phyloP scores from a whole-genome alignment of 1,140 invertebrate species.

The Paraescarpia echinospica region DNA sequence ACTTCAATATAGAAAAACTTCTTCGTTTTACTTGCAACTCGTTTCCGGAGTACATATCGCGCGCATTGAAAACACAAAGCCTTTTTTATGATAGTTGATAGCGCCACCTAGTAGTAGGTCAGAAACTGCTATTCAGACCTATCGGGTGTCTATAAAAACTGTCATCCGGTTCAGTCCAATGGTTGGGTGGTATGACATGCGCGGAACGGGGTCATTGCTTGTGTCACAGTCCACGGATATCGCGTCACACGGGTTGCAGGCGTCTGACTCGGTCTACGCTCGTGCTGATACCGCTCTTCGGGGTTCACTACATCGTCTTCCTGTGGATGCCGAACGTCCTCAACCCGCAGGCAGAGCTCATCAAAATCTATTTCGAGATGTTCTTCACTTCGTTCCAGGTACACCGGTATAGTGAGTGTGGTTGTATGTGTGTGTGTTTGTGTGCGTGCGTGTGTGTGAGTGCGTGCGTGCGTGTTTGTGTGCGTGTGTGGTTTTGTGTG shows the following conservation, averaged over 20 bases:
- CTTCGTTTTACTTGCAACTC: neutral
- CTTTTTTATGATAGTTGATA: neutral
- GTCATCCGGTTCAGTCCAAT: neutral
- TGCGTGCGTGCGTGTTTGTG: neutral
- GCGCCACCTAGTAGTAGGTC: neutral
- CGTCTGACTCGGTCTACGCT: conserved; percentile 71
- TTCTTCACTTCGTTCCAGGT: conserved; percentile 78
- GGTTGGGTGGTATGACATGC: conserved; percentile 11
- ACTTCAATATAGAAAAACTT: neutral
- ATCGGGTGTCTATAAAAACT: neutral
- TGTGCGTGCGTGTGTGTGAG: conserved; percentile 15
- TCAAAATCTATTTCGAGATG: conserved; percentile 75
- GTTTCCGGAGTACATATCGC: neutral
- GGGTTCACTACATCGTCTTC: conserved; percentile 76
- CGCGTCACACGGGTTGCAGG: neutral
- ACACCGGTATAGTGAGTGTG: neutral
- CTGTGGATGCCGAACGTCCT: conserved; percentile 65
- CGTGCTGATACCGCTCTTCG: conserved; percentile 79
- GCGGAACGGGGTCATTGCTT: conserved; percentile 10
- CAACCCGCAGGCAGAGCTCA: conserved; percentile 65
- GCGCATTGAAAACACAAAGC: neutral
- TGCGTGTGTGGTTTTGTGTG: neutral
- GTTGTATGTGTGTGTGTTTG: conserved; percentile 25
- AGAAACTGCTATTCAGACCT: neutral
- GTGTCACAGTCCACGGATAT: conserved; percentile 8